A percentile compares a stretch with the other conserved stretches of the same genome.
Conservation (phyloP, 2,113 vertebrate species). For the Burhinus bistriatus region DNA sequence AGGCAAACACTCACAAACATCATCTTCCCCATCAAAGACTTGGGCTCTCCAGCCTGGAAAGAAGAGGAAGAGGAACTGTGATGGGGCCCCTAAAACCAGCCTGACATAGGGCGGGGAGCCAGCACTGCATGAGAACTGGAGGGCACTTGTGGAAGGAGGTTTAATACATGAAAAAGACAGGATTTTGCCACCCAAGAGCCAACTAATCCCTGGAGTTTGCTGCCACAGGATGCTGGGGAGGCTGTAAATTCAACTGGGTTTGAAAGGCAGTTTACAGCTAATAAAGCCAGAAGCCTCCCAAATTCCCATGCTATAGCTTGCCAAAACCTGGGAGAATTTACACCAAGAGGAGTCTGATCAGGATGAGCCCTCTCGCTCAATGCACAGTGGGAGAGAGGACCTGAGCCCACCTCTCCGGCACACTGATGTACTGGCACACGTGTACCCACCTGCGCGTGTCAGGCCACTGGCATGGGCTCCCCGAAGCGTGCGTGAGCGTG, state of each 20-base stretch:
- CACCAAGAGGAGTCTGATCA: neutral
- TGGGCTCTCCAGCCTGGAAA: neutral
- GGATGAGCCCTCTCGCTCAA: neutral
- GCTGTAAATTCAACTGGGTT: neutral
- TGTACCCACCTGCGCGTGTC: rapidly evolving
- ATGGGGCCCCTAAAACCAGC: neutral
- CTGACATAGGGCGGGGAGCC: neutral
- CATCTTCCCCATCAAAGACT: neutral
- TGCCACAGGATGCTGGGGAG: neutral
- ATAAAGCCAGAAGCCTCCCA: neutral
- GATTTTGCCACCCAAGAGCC: neutral
- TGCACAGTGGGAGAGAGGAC: neutral
- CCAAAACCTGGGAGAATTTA: neutral
- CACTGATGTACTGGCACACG: rapidly evolving
- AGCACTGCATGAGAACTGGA: neutral
- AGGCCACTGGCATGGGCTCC: neutral
- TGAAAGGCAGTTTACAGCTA: neutral
- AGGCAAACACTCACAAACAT: neutral
- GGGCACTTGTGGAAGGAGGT: neutral
- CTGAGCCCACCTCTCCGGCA: neutral
- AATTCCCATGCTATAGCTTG: neutral
- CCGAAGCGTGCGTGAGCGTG: rapidly evolving
- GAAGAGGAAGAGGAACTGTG: neutral
- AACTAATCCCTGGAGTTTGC: neutral
- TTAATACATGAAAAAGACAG: neutral